These are phyloP conservation scores for Pangasius djambal DNA, from an alignment of 2,797 vertebrate genomes.

Conservation along the genomic window DNA sequence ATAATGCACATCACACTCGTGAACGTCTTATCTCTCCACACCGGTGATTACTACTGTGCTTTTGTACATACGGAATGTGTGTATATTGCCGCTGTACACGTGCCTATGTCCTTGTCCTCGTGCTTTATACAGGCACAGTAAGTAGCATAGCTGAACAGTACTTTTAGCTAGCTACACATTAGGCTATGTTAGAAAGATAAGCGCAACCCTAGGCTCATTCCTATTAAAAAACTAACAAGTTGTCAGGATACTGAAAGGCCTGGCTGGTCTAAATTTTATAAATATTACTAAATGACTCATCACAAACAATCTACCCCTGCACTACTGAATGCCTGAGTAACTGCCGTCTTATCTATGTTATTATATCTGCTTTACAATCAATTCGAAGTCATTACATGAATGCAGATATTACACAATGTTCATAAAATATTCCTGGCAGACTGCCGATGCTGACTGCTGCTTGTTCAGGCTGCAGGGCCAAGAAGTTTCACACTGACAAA, in stretches of 20 bases:
- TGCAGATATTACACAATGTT: not conserved
- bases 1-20: not conserved
- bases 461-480: not conserved
- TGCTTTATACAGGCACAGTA: not conserved
- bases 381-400: not conserved
- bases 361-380: not conserved
- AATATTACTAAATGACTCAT: not conserved
- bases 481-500: conserved; percentile 2
- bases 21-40: not conserved
- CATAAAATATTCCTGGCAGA: not conserved
- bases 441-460: not conserved
- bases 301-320: not conserved
- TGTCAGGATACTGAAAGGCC: not conserved
- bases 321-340: not conserved
- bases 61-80: not conserved
- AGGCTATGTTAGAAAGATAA: not conserved
- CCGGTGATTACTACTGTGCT: not conserved
- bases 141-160: not conserved
- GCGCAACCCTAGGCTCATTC: not conserved
- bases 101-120: not conserved
- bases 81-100: not conserved
- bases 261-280: not conserved
- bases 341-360: not conserved
- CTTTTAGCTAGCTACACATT: not conserved
- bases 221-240: not conserved